These are phyloP conservation scores for Daktulosphaira vitifoliae DNA, from an alignment of 1,140 invertebrate genomes.

Conservation along the genomic window DNA sequence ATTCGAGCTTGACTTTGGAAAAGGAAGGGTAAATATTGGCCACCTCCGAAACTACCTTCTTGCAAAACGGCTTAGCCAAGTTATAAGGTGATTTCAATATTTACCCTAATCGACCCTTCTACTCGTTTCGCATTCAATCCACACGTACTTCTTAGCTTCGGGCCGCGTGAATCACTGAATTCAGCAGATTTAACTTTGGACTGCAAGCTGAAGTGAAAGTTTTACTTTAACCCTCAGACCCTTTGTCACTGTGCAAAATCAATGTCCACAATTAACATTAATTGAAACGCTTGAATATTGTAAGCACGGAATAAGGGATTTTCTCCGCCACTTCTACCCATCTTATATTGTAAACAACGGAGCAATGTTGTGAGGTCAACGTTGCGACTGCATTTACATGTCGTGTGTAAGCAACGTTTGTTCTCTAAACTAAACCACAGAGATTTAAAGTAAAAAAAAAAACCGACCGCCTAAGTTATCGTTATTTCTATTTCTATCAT, in stretches of 20 bases:
- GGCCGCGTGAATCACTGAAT: neutral
- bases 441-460: too few species aligned
- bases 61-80: slow-evolving; percentile 14
- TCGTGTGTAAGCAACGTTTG: too few species aligned
- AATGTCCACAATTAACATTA: slow-evolving; percentile 33
- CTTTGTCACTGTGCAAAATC: slow-evolving; percentile 4
- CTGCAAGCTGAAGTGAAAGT: slow-evolving; percentile 28
- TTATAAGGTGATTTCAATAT: slow-evolving; percentile 34
- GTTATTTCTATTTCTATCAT: too few species aligned
- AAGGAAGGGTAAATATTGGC: slow-evolving; percentile 10
- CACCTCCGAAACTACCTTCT: neutral
- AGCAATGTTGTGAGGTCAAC: too few species aligned
- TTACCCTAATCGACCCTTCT: slow-evolving; percentile 30
- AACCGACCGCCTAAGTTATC: too few species aligned
- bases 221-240: slow-evolving; percentile 23
- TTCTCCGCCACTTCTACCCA: neutral
- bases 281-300: slow-evolving; percentile 29
- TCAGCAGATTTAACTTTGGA: slow-evolving; percentile 26
- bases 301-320: neutral
- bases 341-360: neutral
- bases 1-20: slow-evolving; percentile 10
- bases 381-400: too few species aligned
- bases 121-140: neutral
- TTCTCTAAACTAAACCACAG: too few species aligned
- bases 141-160: too few species aligned